Evolutionary conservation across 2,113 vertebrate genomes (phyloP).

Genomic region (Sigmodon hispidus): DNA sequence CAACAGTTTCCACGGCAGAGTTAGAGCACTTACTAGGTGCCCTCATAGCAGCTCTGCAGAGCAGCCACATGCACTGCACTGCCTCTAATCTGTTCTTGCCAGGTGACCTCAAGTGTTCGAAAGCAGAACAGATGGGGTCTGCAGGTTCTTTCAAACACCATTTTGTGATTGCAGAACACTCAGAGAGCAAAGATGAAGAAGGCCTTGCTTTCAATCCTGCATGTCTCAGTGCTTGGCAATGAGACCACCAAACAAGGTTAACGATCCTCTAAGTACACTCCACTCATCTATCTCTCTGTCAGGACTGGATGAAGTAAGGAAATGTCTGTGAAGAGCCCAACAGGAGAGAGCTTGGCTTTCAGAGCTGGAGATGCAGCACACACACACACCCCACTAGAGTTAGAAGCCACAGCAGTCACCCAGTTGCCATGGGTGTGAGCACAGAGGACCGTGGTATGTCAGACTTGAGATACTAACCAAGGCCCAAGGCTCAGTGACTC

Average conservation of each 20-base stretch:
- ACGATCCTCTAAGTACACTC: accelerated
- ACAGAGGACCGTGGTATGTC: too few species aligned
- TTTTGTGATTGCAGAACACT: accelerated
- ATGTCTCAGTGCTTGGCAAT: neutral
- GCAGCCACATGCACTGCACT: too few species aligned
- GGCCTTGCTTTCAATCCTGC: neutral
- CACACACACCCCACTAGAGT: too few species aligned
- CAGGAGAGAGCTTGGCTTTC: too few species aligned
- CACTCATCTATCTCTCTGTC: accelerated
- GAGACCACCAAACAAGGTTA: neutral
- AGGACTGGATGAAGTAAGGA: neutral
- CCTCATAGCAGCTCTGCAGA: neutral
- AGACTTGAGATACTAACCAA: neutral
- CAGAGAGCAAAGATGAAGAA: neutral
- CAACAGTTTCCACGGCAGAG: neutral
- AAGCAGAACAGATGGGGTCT: neutral
- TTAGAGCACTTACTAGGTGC: neutral
- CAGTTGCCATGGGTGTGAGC: accelerated
- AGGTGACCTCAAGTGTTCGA: neutral
- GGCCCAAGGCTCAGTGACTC: neutral
- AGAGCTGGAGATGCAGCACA: too few species aligned
- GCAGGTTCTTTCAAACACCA: neutral
- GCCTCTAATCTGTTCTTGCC: too few species aligned
- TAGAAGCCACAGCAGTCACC: too few species aligned
- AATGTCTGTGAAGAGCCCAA: too few species aligned